A percentile compares a stretch with the other conserved stretches of the same genome.
Conservation (phyloP, 1,140 invertebrate species). For the Palaemon carinicauda region DNA sequence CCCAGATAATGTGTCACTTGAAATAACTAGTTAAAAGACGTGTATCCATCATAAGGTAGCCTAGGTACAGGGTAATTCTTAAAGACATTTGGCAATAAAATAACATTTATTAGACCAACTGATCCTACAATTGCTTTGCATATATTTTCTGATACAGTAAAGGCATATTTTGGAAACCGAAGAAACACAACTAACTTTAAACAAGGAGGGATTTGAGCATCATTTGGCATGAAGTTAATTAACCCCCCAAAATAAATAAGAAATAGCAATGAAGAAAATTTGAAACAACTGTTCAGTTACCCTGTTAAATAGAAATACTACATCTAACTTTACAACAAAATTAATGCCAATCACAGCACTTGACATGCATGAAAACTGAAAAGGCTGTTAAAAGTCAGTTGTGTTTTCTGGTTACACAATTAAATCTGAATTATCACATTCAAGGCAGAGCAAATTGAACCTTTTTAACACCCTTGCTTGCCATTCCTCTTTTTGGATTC, state of each 20-base stretch:
- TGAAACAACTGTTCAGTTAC: background rate
- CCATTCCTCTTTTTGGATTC: background rate
- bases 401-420: background rate
- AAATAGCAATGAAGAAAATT: background rate
- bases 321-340: background rate
- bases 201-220: background rate
- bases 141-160: constrained; percentile 47
- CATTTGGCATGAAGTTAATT: background rate
- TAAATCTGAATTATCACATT: constrained; percentile 28
- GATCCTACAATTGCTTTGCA: constrained; percentile 49
- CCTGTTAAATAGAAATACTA: background rate
- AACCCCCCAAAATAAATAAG: background rate
- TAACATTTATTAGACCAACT: constrained; percentile 48
- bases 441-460: constrained; percentile 18
- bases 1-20: too few relatives aligned
- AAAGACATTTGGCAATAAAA: constrained; percentile 43
- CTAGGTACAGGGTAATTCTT: background rate
- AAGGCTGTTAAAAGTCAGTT: background rate
- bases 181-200: background rate
- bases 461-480: constrained; percentile 39
- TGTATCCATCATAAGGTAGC: too few relatives aligned
- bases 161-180: background rate
- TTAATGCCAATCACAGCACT: background rate
- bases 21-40: too few relatives aligned
- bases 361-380: background rate